Evolutionary conservation across 2,113 vertebrate genomes (phyloP).

Genomic region (Phalacrocorax brasilianus): DNA sequence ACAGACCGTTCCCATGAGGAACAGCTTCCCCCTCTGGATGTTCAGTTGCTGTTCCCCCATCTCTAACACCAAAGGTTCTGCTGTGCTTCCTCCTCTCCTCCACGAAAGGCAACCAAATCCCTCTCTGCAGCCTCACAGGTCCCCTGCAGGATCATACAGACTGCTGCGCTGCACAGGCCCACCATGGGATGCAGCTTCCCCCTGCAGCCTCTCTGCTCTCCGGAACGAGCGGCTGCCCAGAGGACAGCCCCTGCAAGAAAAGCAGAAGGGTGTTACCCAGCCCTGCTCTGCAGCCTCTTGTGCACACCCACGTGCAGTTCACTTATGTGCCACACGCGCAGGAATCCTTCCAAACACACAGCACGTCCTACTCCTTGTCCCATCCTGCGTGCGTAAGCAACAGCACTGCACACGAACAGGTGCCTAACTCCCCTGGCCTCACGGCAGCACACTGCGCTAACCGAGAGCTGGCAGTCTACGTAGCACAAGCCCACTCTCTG

Average conservation of each 20-base stretch:
- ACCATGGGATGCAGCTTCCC: rapidly evolving
- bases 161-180: background rate
- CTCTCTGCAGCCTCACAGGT: background rate
- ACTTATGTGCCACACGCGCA: rapidly evolving
- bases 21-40: background rate
- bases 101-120: rapidly evolving
- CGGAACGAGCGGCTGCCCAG: background rate
- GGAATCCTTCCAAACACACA: background rate
- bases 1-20: background rate
- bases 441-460: rapidly evolving
- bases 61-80: background rate
- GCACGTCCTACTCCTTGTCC: background rate
- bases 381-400: rapidly evolving
- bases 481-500: rapidly evolving
- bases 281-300: rapidly evolving
- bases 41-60: background rate
- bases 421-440: background rate
- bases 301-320: rapidly evolving
- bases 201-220: background rate
- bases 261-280: background rate
- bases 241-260: background rate
- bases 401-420: rapidly evolving
- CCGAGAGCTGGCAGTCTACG: rapidly evolving
- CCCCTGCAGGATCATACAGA: background rate
- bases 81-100: background rate